Evolutionary conservation across 2,113 vertebrate species (phyloP), one percentile per base, ranked within the genome.

Genomic region (Coracopsis vasa): DNA sequence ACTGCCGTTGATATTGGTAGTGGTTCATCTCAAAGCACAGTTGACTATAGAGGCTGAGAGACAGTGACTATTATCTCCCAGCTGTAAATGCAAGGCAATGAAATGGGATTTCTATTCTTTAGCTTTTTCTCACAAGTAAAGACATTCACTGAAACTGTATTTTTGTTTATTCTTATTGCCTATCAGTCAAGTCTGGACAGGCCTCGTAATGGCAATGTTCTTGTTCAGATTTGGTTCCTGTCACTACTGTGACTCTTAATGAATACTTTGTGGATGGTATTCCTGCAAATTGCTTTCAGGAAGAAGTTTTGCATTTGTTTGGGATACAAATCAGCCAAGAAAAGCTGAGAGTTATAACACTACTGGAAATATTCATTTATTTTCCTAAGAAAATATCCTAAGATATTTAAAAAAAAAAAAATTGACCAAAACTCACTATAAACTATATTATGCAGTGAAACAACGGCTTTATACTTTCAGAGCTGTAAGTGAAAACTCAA

Each of bases 181-280:
- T 13, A 4, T 77, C 74, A 90, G 3, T 77, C 71, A 90, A 70
- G 67, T 86, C 70, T 80, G 71, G 71, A 86, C 85, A 60, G n/a
- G 28, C 67, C 90, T 9, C 58, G 45, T 45, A 83, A 80, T 29
- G n/a, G 37, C 35, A 90, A 21, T 45, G 29, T 18, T 80, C 50
- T 88, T 82, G 31, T 73, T 95, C 79, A 72, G 90, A 56, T 97
- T 86, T 83, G 29, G 60, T 60, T 88, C 4, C 5, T 86, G 85
- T 86, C 79, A 83, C 50, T 90, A 27, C 37, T 69, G 33, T 87
- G 77, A 87, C 61, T 86, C 45, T 81, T 61, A 91, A 69, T 4
- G 2, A 77, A 86, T 54, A 35, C 47, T 94, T 92, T 93, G 60
- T 72, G 75, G 27, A 80, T 1, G 1, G 17, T 54, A 39, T 67